phyloP scores from a whole-genome alignment of 2,797 vertebrate species.

The Enteromius viviparus region DNA sequence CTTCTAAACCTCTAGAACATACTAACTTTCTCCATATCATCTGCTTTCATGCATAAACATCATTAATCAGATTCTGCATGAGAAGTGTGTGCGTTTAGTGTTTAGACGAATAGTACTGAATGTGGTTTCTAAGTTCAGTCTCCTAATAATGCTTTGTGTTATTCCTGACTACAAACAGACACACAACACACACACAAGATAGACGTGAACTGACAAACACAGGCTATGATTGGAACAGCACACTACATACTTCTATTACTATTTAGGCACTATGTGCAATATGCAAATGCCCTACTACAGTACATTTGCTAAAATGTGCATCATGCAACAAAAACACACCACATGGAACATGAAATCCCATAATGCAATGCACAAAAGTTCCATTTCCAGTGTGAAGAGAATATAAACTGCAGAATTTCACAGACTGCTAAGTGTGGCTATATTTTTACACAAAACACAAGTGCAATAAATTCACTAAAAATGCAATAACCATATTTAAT shows the following conservation, averaged over 20 bases:
- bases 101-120: not conserved
- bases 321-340: not conserved
- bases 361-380: not conserved
- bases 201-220: not conserved
- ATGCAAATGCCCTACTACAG: not conserved
- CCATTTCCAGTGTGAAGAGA: not conserved
- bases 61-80: not conserved
- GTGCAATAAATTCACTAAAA: not conserved
- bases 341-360: not conserved
- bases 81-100: not conserved
- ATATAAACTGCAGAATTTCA: not conserved
- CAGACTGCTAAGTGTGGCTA: not conserved
- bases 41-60: slow-evolving; percentile 4
- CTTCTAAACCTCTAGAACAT: not conserved
- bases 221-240: slow-evolving; percentile 11
- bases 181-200: slow-evolving; percentile 21
- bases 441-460: not conserved
- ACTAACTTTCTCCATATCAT: not conserved
- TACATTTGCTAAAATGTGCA: slow-evolving; percentile 3
- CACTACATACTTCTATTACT: not conserved
- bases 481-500: not conserved
- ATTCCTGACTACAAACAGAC: not conserved
- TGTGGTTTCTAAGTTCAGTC: not conserved
- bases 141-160: not conserved
- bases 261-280: not conserved